These are phyloP conservation scores for Harpagoxenus sublaevis DNA, from an alignment of 2,888 invertebrate genomes.

Conservation along the genomic window DNA sequence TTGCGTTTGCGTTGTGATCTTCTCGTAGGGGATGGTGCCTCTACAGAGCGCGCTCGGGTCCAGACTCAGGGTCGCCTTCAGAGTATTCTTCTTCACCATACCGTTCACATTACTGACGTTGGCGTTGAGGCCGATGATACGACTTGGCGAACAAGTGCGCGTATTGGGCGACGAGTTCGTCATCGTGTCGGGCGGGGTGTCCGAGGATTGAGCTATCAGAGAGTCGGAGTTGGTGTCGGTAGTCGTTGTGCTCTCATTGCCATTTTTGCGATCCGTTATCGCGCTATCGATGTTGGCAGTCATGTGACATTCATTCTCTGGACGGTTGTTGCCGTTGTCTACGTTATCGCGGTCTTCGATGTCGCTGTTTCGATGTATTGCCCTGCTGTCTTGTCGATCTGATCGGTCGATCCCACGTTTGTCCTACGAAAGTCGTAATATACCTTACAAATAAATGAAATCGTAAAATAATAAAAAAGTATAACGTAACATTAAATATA, in stretches of 20 bases:
- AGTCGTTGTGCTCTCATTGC: conserved; percentile 78
- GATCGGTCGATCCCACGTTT: conserved; percentile 9
- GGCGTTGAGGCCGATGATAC: conserved; percentile 67
- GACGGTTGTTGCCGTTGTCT: conserved; percentile 71
- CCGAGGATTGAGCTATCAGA: conserved; percentile 74
- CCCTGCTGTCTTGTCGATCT: conserved; percentile 19
- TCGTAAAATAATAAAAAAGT: background rate
- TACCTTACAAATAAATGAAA: background rate
- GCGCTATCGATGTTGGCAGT: conserved; percentile 49
- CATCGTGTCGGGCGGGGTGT: conserved; percentile 76
- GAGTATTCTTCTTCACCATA: conserved; percentile 82
- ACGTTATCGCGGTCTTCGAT: conserved; percentile 63
- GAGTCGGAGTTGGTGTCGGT: conserved; percentile 82
- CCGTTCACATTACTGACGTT: conserved; percentile 81
- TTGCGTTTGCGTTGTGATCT: conserved; percentile 81
- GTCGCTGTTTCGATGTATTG: conserved; percentile 60
- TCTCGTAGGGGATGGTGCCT: conserved; percentile 83
- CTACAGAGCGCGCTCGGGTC: conserved; percentile 85
- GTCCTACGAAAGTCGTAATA: conserved; percentile 32
- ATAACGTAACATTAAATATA: background rate
- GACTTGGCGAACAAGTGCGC: conserved; percentile 82
- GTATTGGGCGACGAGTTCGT: conserved; percentile 82
- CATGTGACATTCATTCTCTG: conserved; percentile 40
- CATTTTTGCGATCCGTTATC: conserved; percentile 72
- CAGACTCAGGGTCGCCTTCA: conserved; percentile 85